Evolutionary conservation across 23 tunicate genomes (phyloP), one percentile per base, ranked within the genome.

Genomic region (Styela clava): DNA sequence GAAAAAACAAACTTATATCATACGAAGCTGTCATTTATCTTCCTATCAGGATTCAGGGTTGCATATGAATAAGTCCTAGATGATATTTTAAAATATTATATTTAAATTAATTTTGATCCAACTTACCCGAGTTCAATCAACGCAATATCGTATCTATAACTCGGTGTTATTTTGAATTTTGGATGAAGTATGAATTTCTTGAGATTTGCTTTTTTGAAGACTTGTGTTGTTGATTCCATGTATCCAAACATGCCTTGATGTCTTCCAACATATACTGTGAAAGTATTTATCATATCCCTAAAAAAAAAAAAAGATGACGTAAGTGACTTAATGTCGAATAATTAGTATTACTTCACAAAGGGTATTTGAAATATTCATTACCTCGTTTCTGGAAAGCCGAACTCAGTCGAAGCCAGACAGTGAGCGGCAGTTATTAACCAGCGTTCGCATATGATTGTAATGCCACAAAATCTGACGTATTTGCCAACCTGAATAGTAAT

Each of bases 391-490:
- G 71, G 71, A 2, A 74, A 83, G 26, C 87, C 81, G 5, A 69
- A 34, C 22, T 74, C 87, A 24, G 34, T 74, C 22, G 87, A 83
- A 18, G 62, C 81, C 34, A 83, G 28, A 31, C 87, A 83, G 62
- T 83, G 87, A 3, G 87, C 87, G 0, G 87, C 87, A 62, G 87
- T 83, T 3, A 74, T 81, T 28, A 83, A n/a, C 87, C 87, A 83
- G 31, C 63, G 74, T 31, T 74, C 27, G 37, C 87, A 74, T 5
- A 83, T 83, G 5, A 83, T 74, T 1, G 87, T 83, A 16, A 83
- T 34, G 3, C 87, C 87, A 35, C 87, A 83, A 64, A 74, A 74
- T 18, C 87, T 36, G n/a, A 68, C 81, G 31, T 62, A 65, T 35
- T 63, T 68, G 32, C 35, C 79, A 30, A 83, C 33, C 87, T 83